Percentiles rank a stretch among this genome's conserved stretches.
Evolutionary conservation across 2,888 invertebrate species (phyloP).

Genomic region (Epicampocera succincta): DNA sequence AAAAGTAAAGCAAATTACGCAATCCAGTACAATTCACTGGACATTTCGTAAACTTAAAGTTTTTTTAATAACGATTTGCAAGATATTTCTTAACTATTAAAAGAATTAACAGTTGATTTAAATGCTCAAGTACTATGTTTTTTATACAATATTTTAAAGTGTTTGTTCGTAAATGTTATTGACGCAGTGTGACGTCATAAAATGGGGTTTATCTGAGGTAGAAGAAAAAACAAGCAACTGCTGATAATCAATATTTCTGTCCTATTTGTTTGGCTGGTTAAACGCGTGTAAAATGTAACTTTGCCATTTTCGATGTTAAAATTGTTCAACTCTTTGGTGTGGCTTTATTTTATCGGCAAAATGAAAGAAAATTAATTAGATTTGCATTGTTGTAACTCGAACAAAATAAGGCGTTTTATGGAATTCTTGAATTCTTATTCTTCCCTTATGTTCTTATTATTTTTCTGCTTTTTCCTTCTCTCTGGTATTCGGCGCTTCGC

Average conservation of each 20-base stretch:
- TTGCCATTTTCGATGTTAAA: conserved; percentile 4
- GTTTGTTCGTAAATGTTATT: neutral
- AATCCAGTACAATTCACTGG: no score
- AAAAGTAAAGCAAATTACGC: no score
- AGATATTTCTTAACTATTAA: no score
- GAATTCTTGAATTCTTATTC: neutral
- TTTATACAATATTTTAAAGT: no score
- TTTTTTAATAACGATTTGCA: no score
- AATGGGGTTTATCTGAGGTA: neutral
- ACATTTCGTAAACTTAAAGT: no score
- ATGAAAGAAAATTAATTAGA: conserved; percentile 12
- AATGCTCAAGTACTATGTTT: no score
- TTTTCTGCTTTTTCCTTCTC: neutral
- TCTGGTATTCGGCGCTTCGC: conserved; percentile 21
- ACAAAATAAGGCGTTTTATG: conserved; percentile 15
- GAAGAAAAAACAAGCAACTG: neutral
- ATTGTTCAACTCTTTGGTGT: neutral
- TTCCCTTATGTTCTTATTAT: neutral
- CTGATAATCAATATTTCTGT: neutral
- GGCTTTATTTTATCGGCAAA: neutral
- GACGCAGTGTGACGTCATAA: conserved; percentile 5
- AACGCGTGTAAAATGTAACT: conserved; percentile 2
- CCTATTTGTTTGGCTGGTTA: no score
- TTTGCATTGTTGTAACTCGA: neutral
- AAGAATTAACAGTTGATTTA: no score